Evolutionary conservation across 1,140 invertebrate species (phyloP), one percentile per base, ranked within the genome.

Genomic region (Leptinotarsa defecta): DNA sequence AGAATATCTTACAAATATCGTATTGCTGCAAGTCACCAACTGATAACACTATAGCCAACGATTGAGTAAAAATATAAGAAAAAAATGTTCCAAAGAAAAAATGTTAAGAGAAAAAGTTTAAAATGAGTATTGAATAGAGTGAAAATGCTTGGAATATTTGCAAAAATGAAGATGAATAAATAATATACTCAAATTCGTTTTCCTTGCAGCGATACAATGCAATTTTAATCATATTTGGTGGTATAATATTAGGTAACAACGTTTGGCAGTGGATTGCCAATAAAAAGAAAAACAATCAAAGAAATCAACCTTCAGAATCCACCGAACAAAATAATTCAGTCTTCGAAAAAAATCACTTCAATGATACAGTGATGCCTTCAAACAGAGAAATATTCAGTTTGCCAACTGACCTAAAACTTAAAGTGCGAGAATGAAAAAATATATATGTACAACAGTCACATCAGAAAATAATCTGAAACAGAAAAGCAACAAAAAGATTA

Each of bases 331-430:
- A 43, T 43, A 70, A 70, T 49, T 70, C 68, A 70, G 68, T 70
- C 68, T 70, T 70, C 24, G 43, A 48, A 48, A 43, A 43, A 43
- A 65, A 65, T 65, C 20, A 65, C 20, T 22, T 65, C 4, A 65
- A 70, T 70, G n/a, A 52, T 49, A 70, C 68, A 27, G 68, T 70
- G 68, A 70, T 70, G 68, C 68, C 64, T 65, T 24, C 20, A 65
- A 24, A 65, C 64, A 65, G 20, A 65, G 15, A 57, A 57, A 19
- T 17, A 19, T 57, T 57, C 52, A 57, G 52, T 57, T 57, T 57
- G 15, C 13, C 52, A 57, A 57, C 52, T 57, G 64, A 34, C 20
- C 27, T 20, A 65, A 6, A 34, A 24, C 15, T 19, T 8, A 34
- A 65, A 11, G 13, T 20, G 20, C 17, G 20, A 65, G 64, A 65